These are phyloP conservation scores for Torymus tubicola DNA, from an alignment of 2,888 invertebrate genomes.

Conservation along the genomic window DNA sequence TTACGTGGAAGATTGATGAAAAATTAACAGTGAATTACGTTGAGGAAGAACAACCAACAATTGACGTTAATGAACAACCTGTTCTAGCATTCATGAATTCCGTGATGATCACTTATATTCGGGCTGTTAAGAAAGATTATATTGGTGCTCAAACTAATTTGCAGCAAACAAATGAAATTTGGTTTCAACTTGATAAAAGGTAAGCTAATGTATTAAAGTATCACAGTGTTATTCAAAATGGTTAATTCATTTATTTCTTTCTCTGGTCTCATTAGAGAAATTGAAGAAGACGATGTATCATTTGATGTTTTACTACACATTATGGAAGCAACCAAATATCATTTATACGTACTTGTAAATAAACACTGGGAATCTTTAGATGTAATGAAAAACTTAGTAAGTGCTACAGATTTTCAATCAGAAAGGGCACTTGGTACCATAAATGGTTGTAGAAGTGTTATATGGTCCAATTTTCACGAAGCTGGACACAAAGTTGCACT, in stretches of 20 bases:
- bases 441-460: not conserved
- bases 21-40: not conserved
- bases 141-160: not conserved
- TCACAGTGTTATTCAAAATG: no score
- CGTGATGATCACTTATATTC: conserved; percentile 1
- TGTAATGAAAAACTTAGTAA: not conserved
- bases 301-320: conserved; percentile 2
- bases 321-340: conserved; percentile 4
- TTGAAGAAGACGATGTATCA: not conserved
- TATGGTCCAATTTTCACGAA: not conserved
- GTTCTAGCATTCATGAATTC: conserved; percentile 10
- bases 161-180: not conserved
- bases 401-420: not conserved
- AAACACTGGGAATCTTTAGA: not conserved
- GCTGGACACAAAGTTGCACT: not conserved
- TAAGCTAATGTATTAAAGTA: no score
- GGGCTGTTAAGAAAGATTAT: not conserved
- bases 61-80: conserved; percentile 3
- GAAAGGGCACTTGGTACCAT: conserved; percentile 5
- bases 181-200: no score
- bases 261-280: not conserved
- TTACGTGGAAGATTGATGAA: conserved; percentile 8
- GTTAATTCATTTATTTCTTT: no score
- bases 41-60: not conserved
- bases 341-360: not conserved